phyloP scores from a whole-genome alignment of 2,113 vertebrate species.

The Camelus bactrianus region DNA sequence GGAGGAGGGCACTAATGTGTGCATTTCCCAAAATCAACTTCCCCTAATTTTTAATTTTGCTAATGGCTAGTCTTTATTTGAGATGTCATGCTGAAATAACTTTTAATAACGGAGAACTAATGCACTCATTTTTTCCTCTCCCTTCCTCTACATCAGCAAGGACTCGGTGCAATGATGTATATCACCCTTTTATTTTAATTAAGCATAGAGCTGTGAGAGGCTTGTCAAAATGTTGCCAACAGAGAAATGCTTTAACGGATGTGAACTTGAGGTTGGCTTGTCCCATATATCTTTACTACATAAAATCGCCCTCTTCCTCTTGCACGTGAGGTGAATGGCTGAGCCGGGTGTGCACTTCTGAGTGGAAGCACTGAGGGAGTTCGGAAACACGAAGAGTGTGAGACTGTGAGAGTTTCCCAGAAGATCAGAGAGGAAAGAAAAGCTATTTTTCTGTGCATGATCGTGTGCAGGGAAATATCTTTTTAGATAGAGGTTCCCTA shows the following conservation, averaged over 20 bases:
- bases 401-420: not conserved
- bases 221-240: conserved; percentile 85
- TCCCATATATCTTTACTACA: conserved; percentile 81
- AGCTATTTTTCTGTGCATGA: not conserved
- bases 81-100: conserved; percentile 85
- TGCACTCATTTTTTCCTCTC: conserved; percentile 66
- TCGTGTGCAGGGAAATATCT: not conserved
- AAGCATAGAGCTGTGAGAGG: conserved; percentile 82
- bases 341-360: fast-evolving
- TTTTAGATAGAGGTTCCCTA: not conserved
- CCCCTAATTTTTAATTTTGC: conserved; percentile 75
- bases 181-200: conserved; percentile 89
- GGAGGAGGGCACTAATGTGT: not conserved
- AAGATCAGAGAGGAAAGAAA: not conserved
- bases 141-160: conserved; percentile 78
- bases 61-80: conserved; percentile 79
- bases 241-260: conserved; percentile 81
- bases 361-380: not conserved
- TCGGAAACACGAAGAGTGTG: not conserved
- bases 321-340: conserved; percentile 59
- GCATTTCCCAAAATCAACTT: conserved; percentile 70
- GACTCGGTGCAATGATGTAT: conserved; percentile 79
- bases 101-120: conserved; percentile 84
- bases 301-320: conserved; percentile 57
- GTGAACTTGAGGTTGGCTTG: conserved; percentile 84